Evolutionary conservation across 1,140 invertebrate species (phyloP).

Genomic region (Monochamus saltuarius): DNA sequence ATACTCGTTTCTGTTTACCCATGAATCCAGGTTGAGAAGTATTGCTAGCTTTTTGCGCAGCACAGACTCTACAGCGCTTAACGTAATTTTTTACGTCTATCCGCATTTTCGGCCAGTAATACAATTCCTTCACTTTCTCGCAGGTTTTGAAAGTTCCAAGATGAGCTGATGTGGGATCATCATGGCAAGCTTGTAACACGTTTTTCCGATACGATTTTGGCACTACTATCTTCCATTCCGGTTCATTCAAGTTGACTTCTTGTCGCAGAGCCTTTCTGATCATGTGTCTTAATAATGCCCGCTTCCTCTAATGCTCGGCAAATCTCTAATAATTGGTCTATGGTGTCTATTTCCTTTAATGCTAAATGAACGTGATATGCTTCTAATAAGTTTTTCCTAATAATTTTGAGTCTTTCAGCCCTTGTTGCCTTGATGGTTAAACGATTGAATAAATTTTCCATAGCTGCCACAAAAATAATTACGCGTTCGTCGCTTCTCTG

Average conservation of each 20-base stretch:
- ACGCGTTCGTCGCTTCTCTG: too few relatives aligned
- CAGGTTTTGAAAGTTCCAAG: conserved; percentile 40
- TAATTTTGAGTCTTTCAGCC: too few relatives aligned
- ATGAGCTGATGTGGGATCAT: conserved; percentile 25
- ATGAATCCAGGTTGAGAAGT: conserved; percentile 36
- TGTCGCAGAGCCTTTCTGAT: too few relatives aligned
- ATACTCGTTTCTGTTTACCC: conserved; percentile 24
- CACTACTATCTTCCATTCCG: conserved; percentile 26
- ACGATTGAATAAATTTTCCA: too few relatives aligned
- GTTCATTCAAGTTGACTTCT: neutral
- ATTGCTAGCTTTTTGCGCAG: conserved; percentile 35
- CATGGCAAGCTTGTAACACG: conserved; percentile 21
- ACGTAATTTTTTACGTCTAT: conserved; percentile 35
- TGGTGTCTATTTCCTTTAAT: too few relatives aligned
- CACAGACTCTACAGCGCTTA: conserved; percentile 35
- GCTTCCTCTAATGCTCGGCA: too few relatives aligned
- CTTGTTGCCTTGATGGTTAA: too few relatives aligned
- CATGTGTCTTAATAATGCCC: too few relatives aligned
- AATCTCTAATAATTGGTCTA: too few relatives aligned
- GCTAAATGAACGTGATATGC: too few relatives aligned
- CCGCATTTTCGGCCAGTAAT: conserved; percentile 43
- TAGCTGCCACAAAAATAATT: too few relatives aligned
- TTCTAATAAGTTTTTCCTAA: too few relatives aligned
- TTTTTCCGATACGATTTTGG: conserved; percentile 20
- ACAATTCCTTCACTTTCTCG: conserved; percentile 15